Base-by-base conservation (phyloP, 2,113 vertebrate species). In the Cheilinus undulatus region DNA sequence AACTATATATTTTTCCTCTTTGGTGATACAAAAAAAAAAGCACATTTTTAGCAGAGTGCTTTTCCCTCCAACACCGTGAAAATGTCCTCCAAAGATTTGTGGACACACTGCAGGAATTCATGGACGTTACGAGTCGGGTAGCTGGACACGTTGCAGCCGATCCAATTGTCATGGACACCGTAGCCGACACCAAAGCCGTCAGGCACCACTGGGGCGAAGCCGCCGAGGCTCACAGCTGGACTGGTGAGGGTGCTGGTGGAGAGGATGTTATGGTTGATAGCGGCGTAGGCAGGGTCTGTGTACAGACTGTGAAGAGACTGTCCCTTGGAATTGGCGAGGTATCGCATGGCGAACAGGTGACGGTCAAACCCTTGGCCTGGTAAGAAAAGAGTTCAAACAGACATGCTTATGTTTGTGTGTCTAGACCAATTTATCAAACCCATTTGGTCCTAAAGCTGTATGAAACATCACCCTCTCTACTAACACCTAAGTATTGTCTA, bases 351-450 rank as follows among this genome's bases (percentile, higher is more conserved):
- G 58, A 97, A 99, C 64, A 99, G 93, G 49, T 99, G 98, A 3
- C 97, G 93, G 91, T 99, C 98, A 74, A 99, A 99, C 7, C 98
- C 97, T 88, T 99, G 96, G 73, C 96, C 98, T 99, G 86, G 78
- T 6, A 78, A 65, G 34, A 80, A 19, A n/a, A 60, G 57, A 53
- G 8, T 40, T 4, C 12, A 59, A 17, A 42, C 3, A 42, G 17
- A 42, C 38, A 14, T 34, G 32, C 5, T n/a, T n/a, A 42, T 42
- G 40, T 42, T 42, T 42, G 38, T 40, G 7, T 40, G 2, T 15
- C 14, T 13, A 15, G 38, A 40, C 3, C 32, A 32, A 10, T 32
- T 15, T 40, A 13, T 40, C 13, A 12, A 15, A 15, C n/a, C n/a
- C n/a, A n/a, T n/a, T n/a, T n/a, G n/a, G n/a, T n/a, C n/a, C n/a